A percentile compares a stretch with the other conserved stretches of the same genome.
phyloP scores from a whole-genome alignment of 2,888 invertebrate genomes.

The Tigriopus californicus region DNA sequence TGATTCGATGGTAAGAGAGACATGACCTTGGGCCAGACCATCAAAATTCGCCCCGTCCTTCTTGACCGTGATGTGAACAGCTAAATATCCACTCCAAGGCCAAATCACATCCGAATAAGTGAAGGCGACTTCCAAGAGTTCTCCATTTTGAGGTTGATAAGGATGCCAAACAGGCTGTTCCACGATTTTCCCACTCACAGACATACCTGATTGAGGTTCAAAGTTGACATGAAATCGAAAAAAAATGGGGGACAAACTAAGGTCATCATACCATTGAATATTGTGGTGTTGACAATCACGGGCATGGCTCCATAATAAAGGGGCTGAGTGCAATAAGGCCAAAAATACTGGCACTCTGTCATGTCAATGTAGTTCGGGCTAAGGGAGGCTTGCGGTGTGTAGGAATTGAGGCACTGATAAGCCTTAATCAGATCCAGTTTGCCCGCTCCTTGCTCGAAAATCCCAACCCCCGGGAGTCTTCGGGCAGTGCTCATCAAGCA shows the following conservation, averaged over 20 bases:
- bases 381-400: conserved; percentile 41
- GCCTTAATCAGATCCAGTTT: conserved; percentile 76
- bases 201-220: conserved; percentile 36
- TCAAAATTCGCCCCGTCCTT: conserved; percentile 46
- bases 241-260: background rate
- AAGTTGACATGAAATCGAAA: background rate
- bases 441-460: conserved; percentile 96
- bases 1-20: conserved; percentile 63
- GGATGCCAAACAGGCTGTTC: conserved; percentile 67
- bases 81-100: conserved; percentile 95
- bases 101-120: conserved; percentile 62
- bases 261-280: conserved; percentile 66
- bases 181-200: conserved; percentile 61
- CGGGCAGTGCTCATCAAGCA: conserved; percentile 77
- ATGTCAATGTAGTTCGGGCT: conserved; percentile 68
- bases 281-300: conserved; percentile 76
- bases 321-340: conserved; percentile 94
- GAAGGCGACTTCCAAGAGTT: conserved; percentile 47
- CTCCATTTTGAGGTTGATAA: conserved; percentile 57
- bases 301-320: conserved; percentile 70
- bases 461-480: conserved; percentile 62
- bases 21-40: conserved; percentile 59
- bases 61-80: conserved; percentile 51
- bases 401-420: conserved; percentile 45
- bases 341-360: conserved; percentile 91